Evolutionary conservation across 2,113 vertebrate species (phyloP), one percentile per base, ranked within the genome.

Genomic region (Silurus meridionalis): DNA sequence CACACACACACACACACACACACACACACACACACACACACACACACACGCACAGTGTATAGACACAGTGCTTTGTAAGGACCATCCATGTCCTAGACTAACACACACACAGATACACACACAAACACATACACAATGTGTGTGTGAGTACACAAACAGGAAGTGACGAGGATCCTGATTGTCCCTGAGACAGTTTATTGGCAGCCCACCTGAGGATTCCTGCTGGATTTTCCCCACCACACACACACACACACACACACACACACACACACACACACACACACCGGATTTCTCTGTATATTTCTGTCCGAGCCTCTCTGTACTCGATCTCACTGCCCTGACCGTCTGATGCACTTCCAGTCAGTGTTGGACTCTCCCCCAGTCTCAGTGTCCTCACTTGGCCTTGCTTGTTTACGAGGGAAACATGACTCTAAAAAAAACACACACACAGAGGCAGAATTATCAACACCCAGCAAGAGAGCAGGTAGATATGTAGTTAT

Each of bases 101-200:
- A 46, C 19, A 46, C 6, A n/a, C 50, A n/a, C 46, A 17, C 50
- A 5, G 3, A 87, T n/a, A 53, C 58, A 83, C n/a, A 55, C 58
- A 80, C 14, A 84, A 7, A 52, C 19, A 23, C 50, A 52, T 1
- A 15, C 6, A 1, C 11, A 37, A 50, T 50, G 72, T 53, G 72
- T 52, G 71, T 6, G 72, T n/a, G 19, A 11, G 72, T 55, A 69
- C 78, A 84, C 55, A 88, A 87, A 87, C 85, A 90, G 85, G 87
- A 87, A 83, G 60, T 55, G n/a, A 28, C 72, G 25, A 6, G 80
- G 83, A 75, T 23, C 8, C 37, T 83, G 72, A 77, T 85, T 86
- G 82, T 84, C 10, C 61, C 21, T 17, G 77, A 84, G 85, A 87
- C 85, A 13, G 11, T n/a, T 66, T 86, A 55, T 61, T 67, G 63